Conservation (phyloP, 2,113 vertebrate genomes). For the Bambusicola thoracicus region DNA sequence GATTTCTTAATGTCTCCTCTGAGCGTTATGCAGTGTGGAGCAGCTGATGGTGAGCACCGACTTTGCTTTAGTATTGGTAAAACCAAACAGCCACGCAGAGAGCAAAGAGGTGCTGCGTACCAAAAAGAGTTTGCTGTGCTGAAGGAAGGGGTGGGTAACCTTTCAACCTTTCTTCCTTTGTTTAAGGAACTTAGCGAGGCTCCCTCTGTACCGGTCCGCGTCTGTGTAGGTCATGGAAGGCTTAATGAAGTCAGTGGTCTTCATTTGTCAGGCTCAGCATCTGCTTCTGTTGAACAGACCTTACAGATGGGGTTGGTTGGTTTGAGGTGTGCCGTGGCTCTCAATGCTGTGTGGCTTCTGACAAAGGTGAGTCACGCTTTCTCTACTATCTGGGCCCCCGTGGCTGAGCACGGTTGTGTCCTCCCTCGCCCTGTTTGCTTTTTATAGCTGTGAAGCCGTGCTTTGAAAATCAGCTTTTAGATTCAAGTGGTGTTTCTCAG, state of each 20-base stretch:
- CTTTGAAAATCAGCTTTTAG: constrained; percentile 34
- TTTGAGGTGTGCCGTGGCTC: not conserved
- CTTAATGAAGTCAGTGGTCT: constrained; percentile 13
- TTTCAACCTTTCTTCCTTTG: not conserved
- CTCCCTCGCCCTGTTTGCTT: not conserved
- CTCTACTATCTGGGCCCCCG: not conserved
- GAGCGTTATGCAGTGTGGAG: not conserved
- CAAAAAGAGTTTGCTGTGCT: not conserved
- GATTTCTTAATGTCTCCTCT: not conserved
- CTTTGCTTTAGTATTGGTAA: not conserved
- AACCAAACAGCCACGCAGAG: not conserved
- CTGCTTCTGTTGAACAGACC: not conserved
- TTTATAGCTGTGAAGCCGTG: not conserved
- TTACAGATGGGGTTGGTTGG: not conserved
- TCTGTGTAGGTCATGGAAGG: not conserved
- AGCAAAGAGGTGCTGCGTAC: not conserved
- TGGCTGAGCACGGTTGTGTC: not conserved
- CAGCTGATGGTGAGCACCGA: not conserved
- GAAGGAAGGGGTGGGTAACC: not conserved
- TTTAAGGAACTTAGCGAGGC: not conserved
- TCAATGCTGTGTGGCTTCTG: not conserved
- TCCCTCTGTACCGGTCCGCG: not conserved
- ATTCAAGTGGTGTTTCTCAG: not conserved
- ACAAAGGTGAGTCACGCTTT: not conserved
- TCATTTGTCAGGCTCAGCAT: not conserved